Conservation (phyloP, 1,140 invertebrate genomes). For the Dendroctonus valens region DNA sequence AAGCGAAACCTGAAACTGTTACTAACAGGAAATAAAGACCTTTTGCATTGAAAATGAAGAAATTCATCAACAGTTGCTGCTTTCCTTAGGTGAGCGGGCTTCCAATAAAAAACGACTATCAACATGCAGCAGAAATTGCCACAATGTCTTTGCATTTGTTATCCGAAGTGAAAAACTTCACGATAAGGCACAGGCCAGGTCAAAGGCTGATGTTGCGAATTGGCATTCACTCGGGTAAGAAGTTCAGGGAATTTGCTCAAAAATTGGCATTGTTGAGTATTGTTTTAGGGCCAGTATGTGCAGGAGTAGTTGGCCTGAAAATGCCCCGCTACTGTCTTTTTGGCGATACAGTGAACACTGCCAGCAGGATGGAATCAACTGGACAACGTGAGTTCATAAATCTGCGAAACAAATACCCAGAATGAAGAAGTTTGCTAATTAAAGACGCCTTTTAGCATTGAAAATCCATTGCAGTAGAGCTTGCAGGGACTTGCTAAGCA, state of each 20-base stretch:
- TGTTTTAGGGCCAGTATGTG: constrained; percentile 68
- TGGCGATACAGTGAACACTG: constrained; percentile 91
- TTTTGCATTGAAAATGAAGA: not conserved
- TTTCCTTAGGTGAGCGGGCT: constrained; percentile 71
- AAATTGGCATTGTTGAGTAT: not conserved
- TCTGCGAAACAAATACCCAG: not conserved
- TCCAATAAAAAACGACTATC: constrained; percentile 71
- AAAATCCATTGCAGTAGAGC: constrained; percentile 82
- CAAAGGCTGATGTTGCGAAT: constrained; percentile 85
- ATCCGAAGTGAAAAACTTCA: constrained; percentile 78
- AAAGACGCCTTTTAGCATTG: constrained; percentile 58
- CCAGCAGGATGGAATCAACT: constrained; percentile 91
- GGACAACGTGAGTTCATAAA: constrained; percentile 61
- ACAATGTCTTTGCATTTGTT: constrained; percentile 88
- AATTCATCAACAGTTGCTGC: too few species aligned
- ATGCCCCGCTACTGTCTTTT: constrained; percentile 91
- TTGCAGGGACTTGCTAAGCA: constrained; percentile 70
- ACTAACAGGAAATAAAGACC: not conserved
- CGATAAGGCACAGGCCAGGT: constrained; percentile 80
- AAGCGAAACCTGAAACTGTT: constrained; percentile 42
- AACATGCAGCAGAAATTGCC: constrained; percentile 90
- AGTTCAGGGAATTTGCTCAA: too few species aligned
- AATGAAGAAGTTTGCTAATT: not conserved
- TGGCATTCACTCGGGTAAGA: constrained; percentile 85
- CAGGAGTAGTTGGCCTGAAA: constrained; percentile 84